Percentiles rank a stretch among this genome's conserved stretches.
Conservation (phyloP, 2,113 vertebrate genomes). For the Pandion haliaetus region DNA sequence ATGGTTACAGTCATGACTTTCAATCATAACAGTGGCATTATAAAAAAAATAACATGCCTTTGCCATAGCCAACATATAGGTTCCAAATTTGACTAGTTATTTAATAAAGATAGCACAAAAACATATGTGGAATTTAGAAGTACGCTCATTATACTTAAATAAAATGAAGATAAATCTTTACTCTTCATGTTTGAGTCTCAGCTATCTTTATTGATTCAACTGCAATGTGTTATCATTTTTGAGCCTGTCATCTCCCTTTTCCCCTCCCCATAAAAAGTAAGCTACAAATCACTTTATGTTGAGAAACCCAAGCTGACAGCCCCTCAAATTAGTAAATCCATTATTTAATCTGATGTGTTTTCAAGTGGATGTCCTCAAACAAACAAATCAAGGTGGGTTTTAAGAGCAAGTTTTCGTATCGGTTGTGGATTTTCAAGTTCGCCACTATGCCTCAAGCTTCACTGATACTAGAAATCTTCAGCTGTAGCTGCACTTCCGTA, state of each 20-base stretch:
- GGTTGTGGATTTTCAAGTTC: background rate
- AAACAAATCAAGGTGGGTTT: background rate
- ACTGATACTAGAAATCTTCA: background rate
- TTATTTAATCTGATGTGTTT: background rate
- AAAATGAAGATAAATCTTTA: background rate
- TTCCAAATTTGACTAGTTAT: background rate
- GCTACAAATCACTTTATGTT: background rate
- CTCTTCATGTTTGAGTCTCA: background rate
- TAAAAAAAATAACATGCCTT: background rate
- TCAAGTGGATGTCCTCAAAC: background rate
- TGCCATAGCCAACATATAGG: background rate
- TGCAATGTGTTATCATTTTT: accelerated
- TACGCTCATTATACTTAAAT: background rate
- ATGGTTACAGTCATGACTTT: accelerated
- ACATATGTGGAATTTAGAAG: background rate
- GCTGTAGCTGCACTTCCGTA: background rate
- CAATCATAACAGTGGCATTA: background rate
- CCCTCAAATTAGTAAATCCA: background rate
- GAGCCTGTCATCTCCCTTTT: background rate
- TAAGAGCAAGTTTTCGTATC: background rate
- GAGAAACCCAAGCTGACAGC: background rate
- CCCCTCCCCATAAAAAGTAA: background rate
- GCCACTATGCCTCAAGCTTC: background rate
- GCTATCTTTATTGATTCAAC: background rate
- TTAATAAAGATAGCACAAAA: background rate